Base-by-base conservation (phyloP, 2,113 vertebrate genomes). In the Charadrius vociferus region DNA sequence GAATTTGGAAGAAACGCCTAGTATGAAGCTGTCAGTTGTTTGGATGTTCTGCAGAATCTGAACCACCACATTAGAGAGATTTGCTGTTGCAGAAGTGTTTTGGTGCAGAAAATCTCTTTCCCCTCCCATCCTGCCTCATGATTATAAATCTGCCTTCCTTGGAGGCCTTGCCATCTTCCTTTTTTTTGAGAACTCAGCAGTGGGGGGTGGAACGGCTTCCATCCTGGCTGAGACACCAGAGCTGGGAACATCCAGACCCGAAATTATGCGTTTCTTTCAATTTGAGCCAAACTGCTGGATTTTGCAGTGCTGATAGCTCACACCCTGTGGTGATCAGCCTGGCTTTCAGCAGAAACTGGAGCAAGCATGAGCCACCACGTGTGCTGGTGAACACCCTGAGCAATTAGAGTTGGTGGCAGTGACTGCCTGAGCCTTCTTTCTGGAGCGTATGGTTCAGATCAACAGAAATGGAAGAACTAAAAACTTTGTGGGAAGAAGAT, bases 291-390 rank as follows among this genome's bases (percentile, higher is more conserved):
- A 74, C 36, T 43, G 52, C 39, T 85, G 81, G 55, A 14, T 43
- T 83, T 81, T 81, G 22, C 34, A 45, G 70, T 26, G 68, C 67
- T 86, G 80, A 12, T 81, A 6, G 18, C 67, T 83, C 39, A 10
- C 12, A 19, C 37, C 43, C 66, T 61, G 58, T 43, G 62, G 49
- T 68, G 73, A 52, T 19, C 43, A 55, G 41, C 37, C 37, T 73
- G 86, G 37, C 53, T 88, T 58, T 41, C 67, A 61, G 50, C 34
- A 63, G 74, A 78, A 77, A 12, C 36, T 34, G 71, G 85, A 52
- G 50, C 50, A 26, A 32, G 37, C 0, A 0, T 37, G 86, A 94
- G 10, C 63, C 20, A 10, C 41, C 41, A 4, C 1, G 3, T 29
- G 55, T 70, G 67, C 59, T 59, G 34, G 7, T 23, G 82, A 81